Base-by-base conservation (phyloP, 1,140 invertebrate genomes). In the Drosophila teissieri region DNA sequence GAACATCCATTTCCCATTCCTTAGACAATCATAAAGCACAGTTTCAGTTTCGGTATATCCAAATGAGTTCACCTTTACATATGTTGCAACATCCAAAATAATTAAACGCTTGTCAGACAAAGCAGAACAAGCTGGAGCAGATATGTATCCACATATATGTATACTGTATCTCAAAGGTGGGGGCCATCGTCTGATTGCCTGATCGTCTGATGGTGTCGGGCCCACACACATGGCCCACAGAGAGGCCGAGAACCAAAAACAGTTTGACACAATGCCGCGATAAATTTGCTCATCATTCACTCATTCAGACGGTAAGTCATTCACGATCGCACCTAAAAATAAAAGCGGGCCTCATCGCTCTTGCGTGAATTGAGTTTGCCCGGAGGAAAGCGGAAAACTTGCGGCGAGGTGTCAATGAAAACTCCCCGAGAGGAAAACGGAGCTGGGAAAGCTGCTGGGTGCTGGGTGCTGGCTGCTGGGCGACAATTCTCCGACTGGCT, bases 251-350 rank as follows among this genome's bases (percentile, higher is more conserved):
- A 45, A 54, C 55, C 58, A 57, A 60, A 73, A 75, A 80, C 82
- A 70, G 52, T 70, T 88, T 89, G 84, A 89, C 84, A 89, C 84
- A 89, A 89, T 84, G 84, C 84, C 73, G 84, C 84, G 84, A 90
- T 89, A 89, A 89, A 89, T 89, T 89, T 89, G 84, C 84, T 89
- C 84, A 89, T 89, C 85, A 89, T 89, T 89, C 84, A 89, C 84
- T 84, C 84, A 84, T 84, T 89, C 84, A 84, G 73, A 70, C 64
- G 56, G 84, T 89, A 80, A 80, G 84, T 89, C 76, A 90, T 89
- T 89, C 84, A 89, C 84, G 84, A 89, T 88, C 75, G 61, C 46
- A 34, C 73, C 72, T 68, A 80, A 63, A 89, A 89, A 89, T 89
- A 84, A 89, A 75, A 89, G 73, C 77, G 80, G 73, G 73, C 65